Conservation (phyloP, 1,140 invertebrate species). For the Bombus breviceps region DNA sequence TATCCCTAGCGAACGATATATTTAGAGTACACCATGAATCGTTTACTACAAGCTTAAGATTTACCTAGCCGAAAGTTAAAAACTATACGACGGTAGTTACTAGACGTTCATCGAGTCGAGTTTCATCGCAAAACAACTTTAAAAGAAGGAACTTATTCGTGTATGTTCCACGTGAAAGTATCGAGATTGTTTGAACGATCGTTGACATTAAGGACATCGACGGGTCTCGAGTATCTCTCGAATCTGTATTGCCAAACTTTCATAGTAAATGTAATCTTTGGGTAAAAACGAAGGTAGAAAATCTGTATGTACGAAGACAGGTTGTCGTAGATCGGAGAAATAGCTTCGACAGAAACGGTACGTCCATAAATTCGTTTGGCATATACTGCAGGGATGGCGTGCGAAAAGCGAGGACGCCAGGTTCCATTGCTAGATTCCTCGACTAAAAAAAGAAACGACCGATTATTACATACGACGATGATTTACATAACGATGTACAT, state of each 20-base stretch:
- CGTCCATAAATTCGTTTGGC: not conserved
- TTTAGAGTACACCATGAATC: slow-evolving; percentile 8
- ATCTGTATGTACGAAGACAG: not conserved
- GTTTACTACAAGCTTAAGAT: not conserved
- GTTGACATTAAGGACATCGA: not conserved
- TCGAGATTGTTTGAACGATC: not conserved
- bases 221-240: not conserved
- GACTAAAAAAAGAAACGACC: not conserved
- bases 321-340: slow-evolving; percentile 1
- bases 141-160: not conserved
- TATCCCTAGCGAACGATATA: slow-evolving; percentile 19
- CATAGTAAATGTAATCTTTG: not conserved
- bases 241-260: not conserved
- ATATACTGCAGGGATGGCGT: not conserved
- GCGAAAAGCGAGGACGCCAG: not conserved
- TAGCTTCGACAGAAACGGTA: not conserved
- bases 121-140: not conserved
- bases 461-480: not conserved
- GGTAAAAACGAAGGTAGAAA: not conserved
- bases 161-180: not conserved
- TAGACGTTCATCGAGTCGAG: not conserved
- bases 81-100: not conserved
- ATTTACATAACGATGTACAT: not conserved
- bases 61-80: not conserved
- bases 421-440: not conserved